Evolutionary conservation across 2,113 vertebrate species (phyloP).

Genomic region (Sebastes fasciatus): DNA sequence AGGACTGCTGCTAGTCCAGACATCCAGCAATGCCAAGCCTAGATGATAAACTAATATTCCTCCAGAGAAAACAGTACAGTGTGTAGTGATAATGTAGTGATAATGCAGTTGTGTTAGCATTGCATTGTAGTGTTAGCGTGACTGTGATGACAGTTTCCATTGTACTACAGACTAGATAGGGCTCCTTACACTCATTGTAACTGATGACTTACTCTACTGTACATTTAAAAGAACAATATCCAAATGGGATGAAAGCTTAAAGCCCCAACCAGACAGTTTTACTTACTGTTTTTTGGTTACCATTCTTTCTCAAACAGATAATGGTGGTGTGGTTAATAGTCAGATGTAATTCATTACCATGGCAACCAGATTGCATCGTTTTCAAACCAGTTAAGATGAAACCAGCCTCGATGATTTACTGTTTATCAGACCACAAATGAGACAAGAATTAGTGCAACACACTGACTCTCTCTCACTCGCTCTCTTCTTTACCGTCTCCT

Average conservation of each 20-base stretch:
- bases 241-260: not conserved
- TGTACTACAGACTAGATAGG: not conserved
- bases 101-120: not conserved
- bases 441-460: no score
- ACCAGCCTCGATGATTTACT: no score
- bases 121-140: constrained; percentile 4
- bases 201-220: not conserved
- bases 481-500: no score
- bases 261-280: not conserved
- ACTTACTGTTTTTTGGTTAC: no score
- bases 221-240: not conserved
- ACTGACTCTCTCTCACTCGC: no score
- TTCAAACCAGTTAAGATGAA: no score
- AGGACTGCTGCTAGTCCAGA: not conserved
- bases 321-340: no score
- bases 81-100: constrained; percentile 19
- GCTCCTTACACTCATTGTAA: not conserved
- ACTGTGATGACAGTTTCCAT: constrained; percentile 7
- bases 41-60: constrained; percentile 41
- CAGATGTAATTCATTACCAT: no score
- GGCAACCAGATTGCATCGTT: no score
- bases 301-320: no score
- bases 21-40: constrained; percentile 17
- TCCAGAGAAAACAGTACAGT: constrained; percentile 21
- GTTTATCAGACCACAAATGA: no score